phyloP scores from a whole-genome alignment of 2,113 vertebrate species.

The Panthera leo region DNA sequence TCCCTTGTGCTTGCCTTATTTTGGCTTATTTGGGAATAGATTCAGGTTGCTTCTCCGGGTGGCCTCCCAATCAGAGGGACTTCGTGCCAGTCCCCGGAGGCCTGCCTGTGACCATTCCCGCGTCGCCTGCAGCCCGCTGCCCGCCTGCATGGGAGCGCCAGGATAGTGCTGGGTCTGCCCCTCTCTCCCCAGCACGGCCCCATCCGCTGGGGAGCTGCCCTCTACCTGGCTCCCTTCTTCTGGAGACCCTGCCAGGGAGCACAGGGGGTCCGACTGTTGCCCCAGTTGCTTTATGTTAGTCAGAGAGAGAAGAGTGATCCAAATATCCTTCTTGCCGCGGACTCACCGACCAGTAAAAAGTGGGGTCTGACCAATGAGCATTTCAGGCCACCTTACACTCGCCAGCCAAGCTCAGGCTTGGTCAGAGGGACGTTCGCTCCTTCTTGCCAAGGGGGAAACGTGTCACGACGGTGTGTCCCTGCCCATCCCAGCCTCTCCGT shows the following conservation, averaged over 20 bases:
- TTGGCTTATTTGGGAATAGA: neutral
- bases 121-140: accelerated
- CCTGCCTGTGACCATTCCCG: accelerated
- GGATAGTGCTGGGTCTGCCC: accelerated
- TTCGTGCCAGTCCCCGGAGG: accelerated
- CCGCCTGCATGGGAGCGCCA: accelerated
- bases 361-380: neutral
- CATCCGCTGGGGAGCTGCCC: accelerated
- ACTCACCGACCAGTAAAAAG: no score
- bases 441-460: neutral
- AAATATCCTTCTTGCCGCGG: neutral
- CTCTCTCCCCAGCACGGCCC: neutral
- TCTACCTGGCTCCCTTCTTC: neutral
- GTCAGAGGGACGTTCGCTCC: accelerated
- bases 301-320: neutral
- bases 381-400: accelerated
- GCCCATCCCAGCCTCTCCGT: neutral
- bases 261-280: accelerated
- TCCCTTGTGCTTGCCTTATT: neutral
- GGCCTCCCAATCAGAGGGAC: neutral
- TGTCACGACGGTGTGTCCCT: accelerated
- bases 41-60: neutral
- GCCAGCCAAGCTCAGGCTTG: neutral
- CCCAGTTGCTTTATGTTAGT: neutral
- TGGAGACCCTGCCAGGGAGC: neutral